Evolutionary conservation across 2,888 invertebrate species (phyloP), one percentile per base, ranked within the genome.

Genomic region (Ernsta delagoae): DNA sequence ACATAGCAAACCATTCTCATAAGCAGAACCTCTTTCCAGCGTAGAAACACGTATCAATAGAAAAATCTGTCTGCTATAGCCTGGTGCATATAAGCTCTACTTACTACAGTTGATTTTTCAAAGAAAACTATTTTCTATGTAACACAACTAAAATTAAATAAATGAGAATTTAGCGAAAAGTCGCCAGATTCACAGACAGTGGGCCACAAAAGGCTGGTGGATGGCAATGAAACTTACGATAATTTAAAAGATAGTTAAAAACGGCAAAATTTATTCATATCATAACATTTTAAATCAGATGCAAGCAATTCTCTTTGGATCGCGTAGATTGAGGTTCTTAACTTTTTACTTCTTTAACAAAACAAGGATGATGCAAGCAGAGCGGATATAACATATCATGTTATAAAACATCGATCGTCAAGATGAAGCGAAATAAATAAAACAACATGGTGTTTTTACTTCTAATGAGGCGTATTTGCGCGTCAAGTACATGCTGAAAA

Each of bases 391-490:
- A 41, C 39, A 62, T 68, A 57, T 68, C 68, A 68, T 50, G 57
- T 68, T 68, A 62, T 68, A 62, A 62, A 68, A 68, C 68, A 68
- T 68, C 57, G 68, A 62, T 68, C 62, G 68, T 68, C 24, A 57
- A 57, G 68, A 62, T 53, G 68, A 62, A 68, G 67, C 60, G 68
- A 68, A 68, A 68, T 68, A 68, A 68, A 68, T 68, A 68, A 68
- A 68, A 56, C 62, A 68, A 68, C 68, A 43, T 11, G 62, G 50
- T 68, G 68, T 75, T 75, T 62, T 74, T 70, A 74, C 65, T 71
- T 64, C 72, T 75, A 75, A 75, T 75, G 75, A 75, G 75, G 70
- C 70, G 68, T 70, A 71, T 75, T 72, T 70, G 72, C 73, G 73
- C 74, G 70, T 69, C 70, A 73, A 70, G 72, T 53, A 74, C 74